A percentile compares a stretch with the other conserved stretches of the same genome.
These are phyloP conservation scores for Syngnathoides biaculeatus DNA, from an alignment of 2,113 vertebrate genomes.

Conservation along the genomic window DNA sequence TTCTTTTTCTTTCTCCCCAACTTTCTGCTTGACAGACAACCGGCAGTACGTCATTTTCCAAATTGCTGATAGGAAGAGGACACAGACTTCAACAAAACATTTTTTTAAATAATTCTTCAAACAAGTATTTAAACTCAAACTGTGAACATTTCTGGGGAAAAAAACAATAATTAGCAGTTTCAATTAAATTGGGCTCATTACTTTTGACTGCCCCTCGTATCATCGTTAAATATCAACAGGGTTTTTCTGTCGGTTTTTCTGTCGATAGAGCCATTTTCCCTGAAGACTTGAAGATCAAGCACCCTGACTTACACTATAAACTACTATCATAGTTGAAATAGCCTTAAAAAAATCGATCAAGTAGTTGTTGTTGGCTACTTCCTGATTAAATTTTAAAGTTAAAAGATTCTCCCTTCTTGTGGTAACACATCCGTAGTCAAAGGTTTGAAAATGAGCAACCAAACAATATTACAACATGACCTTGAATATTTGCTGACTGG, in stretches of 20 bases:
- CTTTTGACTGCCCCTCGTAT: neutral
- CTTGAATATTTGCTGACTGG: neutral
- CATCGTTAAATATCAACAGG: neutral
- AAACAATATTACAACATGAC: slow-evolving; percentile 1
- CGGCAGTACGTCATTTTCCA: too few species aligned
- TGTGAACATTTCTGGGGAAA: too few species aligned
- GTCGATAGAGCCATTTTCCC: neutral
- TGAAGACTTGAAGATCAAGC: neutral
- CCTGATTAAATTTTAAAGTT: neutral
- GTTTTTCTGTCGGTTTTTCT: neutral
- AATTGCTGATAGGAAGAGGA: too few species aligned
- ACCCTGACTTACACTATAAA: neutral
- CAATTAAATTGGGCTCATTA: too few species aligned
- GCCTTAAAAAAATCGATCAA: neutral
- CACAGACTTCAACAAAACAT: too few species aligned
- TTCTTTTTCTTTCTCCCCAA: too few species aligned
- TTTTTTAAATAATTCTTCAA: too few species aligned
- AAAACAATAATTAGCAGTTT: too few species aligned
- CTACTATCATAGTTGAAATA: neutral
- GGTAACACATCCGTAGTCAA: neutral
- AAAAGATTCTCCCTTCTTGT: neutral
- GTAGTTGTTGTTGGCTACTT: neutral
- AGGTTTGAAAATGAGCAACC: neutral
- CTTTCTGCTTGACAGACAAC: too few species aligned
- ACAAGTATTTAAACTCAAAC: too few species aligned